Conservation (phyloP, 2,113 vertebrate genomes). For the Seriola dumerili region DNA sequence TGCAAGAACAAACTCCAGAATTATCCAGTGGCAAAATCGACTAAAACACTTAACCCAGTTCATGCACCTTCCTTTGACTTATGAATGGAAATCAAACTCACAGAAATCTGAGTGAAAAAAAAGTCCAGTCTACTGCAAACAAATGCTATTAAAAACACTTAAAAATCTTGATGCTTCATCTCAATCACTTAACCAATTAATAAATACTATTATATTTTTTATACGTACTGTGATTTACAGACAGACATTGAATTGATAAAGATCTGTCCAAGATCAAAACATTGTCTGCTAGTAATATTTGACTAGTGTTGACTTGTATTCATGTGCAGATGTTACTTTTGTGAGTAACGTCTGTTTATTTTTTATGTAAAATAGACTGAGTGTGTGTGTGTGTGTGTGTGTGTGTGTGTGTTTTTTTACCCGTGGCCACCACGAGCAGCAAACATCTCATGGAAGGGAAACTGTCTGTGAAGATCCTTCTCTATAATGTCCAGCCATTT, state of each 20-base stretch:
- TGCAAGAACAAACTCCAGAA: slow-evolving; percentile 60
- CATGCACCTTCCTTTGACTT: background rate
- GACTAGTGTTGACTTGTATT: background rate
- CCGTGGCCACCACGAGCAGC: slow-evolving; percentile 92
- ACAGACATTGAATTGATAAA: background rate
- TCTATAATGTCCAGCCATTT: slow-evolving; percentile 95
- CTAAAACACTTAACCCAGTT: background rate
- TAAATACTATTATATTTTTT: no score
- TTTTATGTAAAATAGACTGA: background rate
- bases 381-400: background rate
- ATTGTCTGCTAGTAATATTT: background rate
- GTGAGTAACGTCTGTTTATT: background rate
- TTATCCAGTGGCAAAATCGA: background rate
- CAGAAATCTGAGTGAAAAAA: no score
- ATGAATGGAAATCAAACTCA: background rate
- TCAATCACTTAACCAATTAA: no score
- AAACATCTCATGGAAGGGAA: slow-evolving; percentile 96
- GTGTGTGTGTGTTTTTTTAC: slow-evolving; percentile 75
- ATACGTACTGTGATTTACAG: no score
- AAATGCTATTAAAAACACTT: no score
- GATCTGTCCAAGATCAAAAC: background rate
- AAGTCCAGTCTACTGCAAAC: background rate
- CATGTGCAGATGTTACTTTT: background rate
- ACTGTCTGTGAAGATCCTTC: slow-evolving; percentile 93
- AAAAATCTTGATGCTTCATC: no score